Evolutionary conservation across 2,888 invertebrate species (phyloP).

Genomic region (Melanargia galathea): DNA sequence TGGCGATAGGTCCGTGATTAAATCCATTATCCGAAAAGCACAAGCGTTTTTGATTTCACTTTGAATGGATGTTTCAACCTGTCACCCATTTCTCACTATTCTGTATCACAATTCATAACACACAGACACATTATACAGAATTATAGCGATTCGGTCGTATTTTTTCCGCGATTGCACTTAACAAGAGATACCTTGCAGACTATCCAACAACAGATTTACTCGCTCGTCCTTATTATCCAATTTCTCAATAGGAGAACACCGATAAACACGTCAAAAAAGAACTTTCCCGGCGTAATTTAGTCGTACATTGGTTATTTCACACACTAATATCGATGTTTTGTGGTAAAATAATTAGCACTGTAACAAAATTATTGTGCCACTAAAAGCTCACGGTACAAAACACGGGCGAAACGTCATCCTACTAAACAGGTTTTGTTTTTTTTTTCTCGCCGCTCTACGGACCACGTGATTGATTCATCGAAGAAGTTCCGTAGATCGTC

Average conservation of each 20-base stretch:
- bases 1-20: constrained; percentile 67
- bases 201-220: constrained; percentile 26
- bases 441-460: constrained; percentile 49
- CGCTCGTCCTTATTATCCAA: constrained; percentile 31
- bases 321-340: constrained; percentile 27
- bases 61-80: constrained; percentile 72
- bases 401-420: constrained; percentile 68
- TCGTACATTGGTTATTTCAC: constrained; percentile 7
- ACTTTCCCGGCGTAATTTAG: constrained; percentile 20
- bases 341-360: constrained; percentile 38
- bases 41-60: constrained; percentile 69
- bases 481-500: constrained; percentile 46
- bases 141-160: constrained; percentile 48
- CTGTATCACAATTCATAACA: constrained; percentile 49
- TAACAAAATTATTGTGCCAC: constrained; percentile 44
- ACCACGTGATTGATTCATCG: constrained; percentile 63
- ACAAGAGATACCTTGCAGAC: constrained; percentile 19
- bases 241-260: constrained; percentile 26
- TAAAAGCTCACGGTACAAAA: constrained; percentile 66
- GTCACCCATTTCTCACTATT: constrained; percentile 73
- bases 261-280: background rate
- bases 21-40: constrained; percentile 67
- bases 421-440: constrained; percentile 74
- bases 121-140: constrained; percentile 39
- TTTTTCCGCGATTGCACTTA: constrained; percentile 45